phyloP scores from a whole-genome alignment of 2,113 vertebrate genomes.

The Calyptomena viridis region DNA sequence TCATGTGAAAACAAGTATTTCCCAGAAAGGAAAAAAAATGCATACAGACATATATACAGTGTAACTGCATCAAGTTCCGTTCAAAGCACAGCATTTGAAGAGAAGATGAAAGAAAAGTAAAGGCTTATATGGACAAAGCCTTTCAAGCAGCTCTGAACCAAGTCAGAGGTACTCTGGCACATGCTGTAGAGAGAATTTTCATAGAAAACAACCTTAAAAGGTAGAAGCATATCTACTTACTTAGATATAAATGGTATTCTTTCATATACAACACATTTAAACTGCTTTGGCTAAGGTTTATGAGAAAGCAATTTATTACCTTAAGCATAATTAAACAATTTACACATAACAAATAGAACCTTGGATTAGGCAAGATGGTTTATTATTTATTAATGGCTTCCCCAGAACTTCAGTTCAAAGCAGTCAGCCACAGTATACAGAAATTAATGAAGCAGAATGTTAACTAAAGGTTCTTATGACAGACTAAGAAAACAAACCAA shows the following conservation, averaged over 20 bases:
- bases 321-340: constrained; percentile 4
- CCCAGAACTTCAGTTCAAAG: not conserved
- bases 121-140: not conserved
- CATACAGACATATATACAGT: not conserved
- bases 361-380: not conserved
- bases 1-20: not conserved
- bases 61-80: not conserved
- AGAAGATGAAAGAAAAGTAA: not conserved
- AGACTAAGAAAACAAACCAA: not conserved
- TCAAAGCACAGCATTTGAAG: not conserved
- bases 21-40: not conserved
- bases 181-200: not conserved
- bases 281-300: not conserved
- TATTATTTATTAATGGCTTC: not conserved
- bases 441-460: not conserved
- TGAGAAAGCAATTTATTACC: not conserved
- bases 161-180: not conserved
- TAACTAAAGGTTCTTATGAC: not conserved
- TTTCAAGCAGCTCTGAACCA: not conserved
- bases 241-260: not conserved
- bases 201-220: constrained; percentile 38
- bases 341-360: not conserved
- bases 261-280: not conserved
- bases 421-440: not conserved
- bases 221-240: not conserved